These are phyloP conservation scores for Callorhinus ursinus DNA, from an alignment of 2,113 vertebrate genomes.

Conservation along the genomic window DNA sequence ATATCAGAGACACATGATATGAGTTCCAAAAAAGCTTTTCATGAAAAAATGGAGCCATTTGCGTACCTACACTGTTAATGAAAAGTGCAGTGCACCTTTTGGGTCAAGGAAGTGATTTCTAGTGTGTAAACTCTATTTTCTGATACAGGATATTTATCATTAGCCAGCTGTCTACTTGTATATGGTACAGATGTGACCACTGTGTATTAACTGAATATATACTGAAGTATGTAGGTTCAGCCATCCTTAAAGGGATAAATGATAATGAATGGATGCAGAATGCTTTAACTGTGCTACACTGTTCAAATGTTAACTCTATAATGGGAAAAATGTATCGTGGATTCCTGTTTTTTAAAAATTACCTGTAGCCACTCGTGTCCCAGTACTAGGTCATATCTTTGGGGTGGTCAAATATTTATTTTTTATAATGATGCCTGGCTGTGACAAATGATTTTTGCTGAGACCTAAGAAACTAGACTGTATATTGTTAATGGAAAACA, in stretches of 20 bases:
- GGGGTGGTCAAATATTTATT: not conserved
- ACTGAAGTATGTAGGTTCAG: not conserved
- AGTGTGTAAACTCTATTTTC: not conserved
- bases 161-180: not conserved
- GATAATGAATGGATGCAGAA: not conserved
- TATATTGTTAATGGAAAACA: constrained; percentile 39
- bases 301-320: not conserved
- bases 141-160: not conserved
- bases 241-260: not conserved
- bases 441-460: constrained; percentile 32
- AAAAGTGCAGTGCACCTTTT: constrained; percentile 27
- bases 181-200: not conserved
- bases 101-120: constrained; percentile 26
- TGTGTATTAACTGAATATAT: not conserved
- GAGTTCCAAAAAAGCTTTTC: not conserved
- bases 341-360: not conserved
- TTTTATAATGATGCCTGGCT: constrained; percentile 13
- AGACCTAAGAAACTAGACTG: constrained; percentile 35
- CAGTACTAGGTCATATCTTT: not conserved
- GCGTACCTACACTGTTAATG: not conserved
- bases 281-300: not conserved
- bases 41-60: not conserved
- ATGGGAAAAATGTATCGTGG: not conserved
- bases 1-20: not conserved
- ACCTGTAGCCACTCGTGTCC: not conserved